Percentiles rank a stretch among this genome's conserved stretches.
Conservation (phyloP, 2,113 vertebrate genomes). For the Guaruba guarouba region DNA sequence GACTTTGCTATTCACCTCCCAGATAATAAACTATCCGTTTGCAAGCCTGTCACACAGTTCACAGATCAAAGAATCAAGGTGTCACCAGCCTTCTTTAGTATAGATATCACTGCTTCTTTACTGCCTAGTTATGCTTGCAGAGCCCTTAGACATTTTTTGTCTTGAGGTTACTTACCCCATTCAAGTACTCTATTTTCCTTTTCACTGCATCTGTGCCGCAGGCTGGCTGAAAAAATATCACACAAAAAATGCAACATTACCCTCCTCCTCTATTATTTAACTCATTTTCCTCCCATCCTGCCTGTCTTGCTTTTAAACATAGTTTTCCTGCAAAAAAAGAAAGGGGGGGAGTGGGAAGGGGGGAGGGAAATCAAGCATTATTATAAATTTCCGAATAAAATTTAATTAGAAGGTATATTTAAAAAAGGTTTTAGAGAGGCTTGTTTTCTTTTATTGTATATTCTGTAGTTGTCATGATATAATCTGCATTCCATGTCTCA, state of each 20-base stretch:
- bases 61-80: conserved; percentile 78
- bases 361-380: rapidly evolving
- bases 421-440: conserved; percentile 2
- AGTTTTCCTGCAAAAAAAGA: neutral
- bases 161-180: conserved; percentile 62
- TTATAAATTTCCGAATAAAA: neutral
- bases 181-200: conserved; percentile 68
- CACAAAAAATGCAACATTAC: neutral
- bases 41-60: conserved; percentile 72
- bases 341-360: too few relatives aligned
- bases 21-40: conserved; percentile 73
- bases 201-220: conserved; percentile 52
- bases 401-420: neutral
- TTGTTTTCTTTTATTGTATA: conserved; percentile 9
- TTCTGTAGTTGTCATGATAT: conserved; percentile 27
- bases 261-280: neutral
- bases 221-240: neutral
- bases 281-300: neutral
- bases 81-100: conserved; percentile 71
- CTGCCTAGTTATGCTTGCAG: conserved; percentile 61
- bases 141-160: conserved; percentile 62
- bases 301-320: conserved; percentile 3
- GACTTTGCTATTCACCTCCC: conserved; percentile 52
- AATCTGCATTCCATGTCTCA: neutral
- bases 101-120: conserved; percentile 73